Percentiles rank a stretch among this genome's conserved stretches.
These are phyloP conservation scores for Nemoura dubitans DNA, from an alignment of 2,888 invertebrate species.

Conservation along the genomic window DNA sequence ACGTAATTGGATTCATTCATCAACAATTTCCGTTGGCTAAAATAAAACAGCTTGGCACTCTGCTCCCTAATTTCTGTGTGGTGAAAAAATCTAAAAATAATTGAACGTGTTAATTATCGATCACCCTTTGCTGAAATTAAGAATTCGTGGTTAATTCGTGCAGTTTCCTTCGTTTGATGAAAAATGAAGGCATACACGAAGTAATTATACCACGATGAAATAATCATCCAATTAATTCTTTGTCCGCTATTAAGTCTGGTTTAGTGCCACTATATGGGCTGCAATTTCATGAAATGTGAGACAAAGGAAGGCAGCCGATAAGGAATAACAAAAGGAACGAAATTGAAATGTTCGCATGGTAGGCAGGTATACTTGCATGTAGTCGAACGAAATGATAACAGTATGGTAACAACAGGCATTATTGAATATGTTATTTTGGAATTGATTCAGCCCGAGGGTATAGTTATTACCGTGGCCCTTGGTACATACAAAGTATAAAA, in stretches of 20 bases:
- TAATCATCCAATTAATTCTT: not conserved
- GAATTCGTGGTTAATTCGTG: not conserved
- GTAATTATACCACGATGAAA: not conserved
- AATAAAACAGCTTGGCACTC: not conserved
- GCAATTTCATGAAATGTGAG: not conserved
- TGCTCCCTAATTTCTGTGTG: not conserved
- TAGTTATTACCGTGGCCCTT: too few relatives aligned
- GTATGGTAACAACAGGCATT: not conserved
- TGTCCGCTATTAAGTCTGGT: too few relatives aligned
- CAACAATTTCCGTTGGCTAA: not conserved
- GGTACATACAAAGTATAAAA: too few relatives aligned
- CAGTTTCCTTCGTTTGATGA: too few relatives aligned
- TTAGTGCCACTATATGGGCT: not conserved
- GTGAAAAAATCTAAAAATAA: not conserved
- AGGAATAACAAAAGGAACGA: not conserved
- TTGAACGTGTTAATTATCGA: not conserved
- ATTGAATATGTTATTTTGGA: too few relatives aligned
- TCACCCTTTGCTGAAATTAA: not conserved
- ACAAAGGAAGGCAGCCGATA: not conserved
- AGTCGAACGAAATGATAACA: not conserved
- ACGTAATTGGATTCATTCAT: slow-evolving; percentile 26
- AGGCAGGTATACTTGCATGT: too few relatives aligned
- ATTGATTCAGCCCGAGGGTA: too few relatives aligned
- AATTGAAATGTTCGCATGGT: not conserved
- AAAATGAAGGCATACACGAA: not conserved